phyloP scores from a whole-genome alignment of 2,888 invertebrate species.

The Apamea epomidion region DNA sequence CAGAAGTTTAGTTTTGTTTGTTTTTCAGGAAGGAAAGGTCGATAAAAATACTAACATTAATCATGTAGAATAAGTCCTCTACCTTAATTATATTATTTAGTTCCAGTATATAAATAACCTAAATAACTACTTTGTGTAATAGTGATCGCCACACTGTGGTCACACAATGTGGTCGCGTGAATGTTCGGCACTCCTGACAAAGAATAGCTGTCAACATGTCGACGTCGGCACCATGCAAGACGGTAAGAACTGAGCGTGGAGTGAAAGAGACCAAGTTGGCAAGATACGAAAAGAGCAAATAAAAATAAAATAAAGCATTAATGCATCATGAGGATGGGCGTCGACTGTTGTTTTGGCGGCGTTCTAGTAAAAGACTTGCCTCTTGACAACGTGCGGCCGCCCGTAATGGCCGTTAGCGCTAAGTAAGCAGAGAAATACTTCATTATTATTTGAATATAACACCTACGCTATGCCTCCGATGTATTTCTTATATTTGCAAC shows the following conservation, averaged over 20 bases:
- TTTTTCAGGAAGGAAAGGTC: constrained; percentile 95
- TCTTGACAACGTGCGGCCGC: constrained; percentile 90
- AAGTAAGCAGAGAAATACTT: constrained; percentile 86
- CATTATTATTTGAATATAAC: constrained; percentile 74
- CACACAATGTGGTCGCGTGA: constrained; percentile 76
- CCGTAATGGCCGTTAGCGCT: constrained; percentile 90
- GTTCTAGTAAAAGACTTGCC: constrained; percentile 91
- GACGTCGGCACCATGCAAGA: constrained; percentile 80
- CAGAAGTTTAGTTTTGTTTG: constrained; percentile 81
- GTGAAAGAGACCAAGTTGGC: constrained; percentile 79
- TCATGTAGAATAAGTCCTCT: constrained; percentile 87
- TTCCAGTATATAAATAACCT: constrained; percentile 71
- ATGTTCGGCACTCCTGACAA: constrained; percentile 68
- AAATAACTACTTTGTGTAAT: constrained; percentile 69
- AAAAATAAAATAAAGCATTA: constrained; percentile 89
- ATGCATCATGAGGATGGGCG: constrained; percentile 89
- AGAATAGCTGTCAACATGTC: constrained; percentile 73
- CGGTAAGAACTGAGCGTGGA: constrained; percentile 74
- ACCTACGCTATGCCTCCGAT: constrained; percentile 57
- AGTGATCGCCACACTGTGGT: constrained; percentile 71
- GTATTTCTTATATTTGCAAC: constrained; percentile 52
- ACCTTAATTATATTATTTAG: constrained; percentile 76
- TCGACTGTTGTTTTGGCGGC: constrained; percentile 86
- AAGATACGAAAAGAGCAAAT: constrained; percentile 85
- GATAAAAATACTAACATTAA: constrained; percentile 94